These are phyloP conservation scores for Scalopus aquaticus DNA, from an alignment of 2,113 vertebrate species.

Conservation along the genomic window DNA sequence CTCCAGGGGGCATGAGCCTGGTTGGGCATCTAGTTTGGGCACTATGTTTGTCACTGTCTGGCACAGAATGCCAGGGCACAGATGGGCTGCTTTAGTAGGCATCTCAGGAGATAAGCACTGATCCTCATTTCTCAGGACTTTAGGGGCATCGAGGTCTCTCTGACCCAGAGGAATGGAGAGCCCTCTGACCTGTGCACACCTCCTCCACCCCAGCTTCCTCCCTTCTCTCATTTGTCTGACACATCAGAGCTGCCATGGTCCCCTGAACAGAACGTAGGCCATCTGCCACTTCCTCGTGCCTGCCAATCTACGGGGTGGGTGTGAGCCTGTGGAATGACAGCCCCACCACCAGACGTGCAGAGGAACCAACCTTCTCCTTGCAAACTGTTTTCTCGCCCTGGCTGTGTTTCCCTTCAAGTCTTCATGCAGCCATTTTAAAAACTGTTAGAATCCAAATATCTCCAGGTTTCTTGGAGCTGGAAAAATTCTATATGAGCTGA, in stretches of 20 bases:
- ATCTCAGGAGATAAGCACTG: slow-evolving; percentile 14
- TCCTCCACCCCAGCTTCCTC: slow-evolving; percentile 38
- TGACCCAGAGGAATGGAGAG: slow-evolving; percentile 23
- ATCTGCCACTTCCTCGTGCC: slow-evolving; percentile 69
- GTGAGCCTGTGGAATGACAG: background rate
- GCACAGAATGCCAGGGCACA: slow-evolving; percentile 53
- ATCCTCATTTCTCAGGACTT: slow-evolving; percentile 39
- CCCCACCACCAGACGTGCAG: background rate
- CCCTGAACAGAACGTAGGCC: slow-evolving; percentile 77
- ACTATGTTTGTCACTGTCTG: background rate
- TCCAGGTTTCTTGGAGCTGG: background rate
- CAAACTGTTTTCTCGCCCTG: slow-evolving; percentile 1
- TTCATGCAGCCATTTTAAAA: slow-evolving; percentile 70
- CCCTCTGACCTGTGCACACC: slow-evolving; percentile 26
- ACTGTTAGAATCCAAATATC: slow-evolving; percentile 39
- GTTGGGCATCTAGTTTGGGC: slow-evolving; percentile 42
- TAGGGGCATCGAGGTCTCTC: background rate
- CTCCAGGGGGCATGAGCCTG: slow-evolving; percentile 51
- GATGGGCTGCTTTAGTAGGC: slow-evolving; percentile 34
- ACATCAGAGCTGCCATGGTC: slow-evolving; percentile 71
- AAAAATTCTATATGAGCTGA: slow-evolving; percentile 45
- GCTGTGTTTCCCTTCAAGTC: slow-evolving; percentile 45
- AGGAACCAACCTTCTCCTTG: slow-evolving; percentile 62
- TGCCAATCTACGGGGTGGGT: slow-evolving; percentile 60
- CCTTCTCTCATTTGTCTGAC: slow-evolving; percentile 70